Evolutionary conservation across 2,888 invertebrate genomes (phyloP).

Genomic region (Latheticus oryzae): DNA sequence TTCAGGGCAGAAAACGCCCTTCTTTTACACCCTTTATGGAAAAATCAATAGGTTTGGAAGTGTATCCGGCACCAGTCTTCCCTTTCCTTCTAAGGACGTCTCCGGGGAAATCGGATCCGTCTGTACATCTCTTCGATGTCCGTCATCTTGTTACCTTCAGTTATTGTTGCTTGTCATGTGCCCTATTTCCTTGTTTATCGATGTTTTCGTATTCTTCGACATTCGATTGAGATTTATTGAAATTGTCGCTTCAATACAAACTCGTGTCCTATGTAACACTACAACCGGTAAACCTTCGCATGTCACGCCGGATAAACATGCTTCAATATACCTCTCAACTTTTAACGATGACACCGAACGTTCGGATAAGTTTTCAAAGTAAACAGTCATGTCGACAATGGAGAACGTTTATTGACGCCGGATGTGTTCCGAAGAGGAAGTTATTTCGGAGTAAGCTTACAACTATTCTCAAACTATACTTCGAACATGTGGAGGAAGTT

Average conservation of each 20-base stretch:
- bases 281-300: slow-evolving; percentile 16
- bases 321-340: slow-evolving; percentile 14
- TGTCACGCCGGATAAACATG: slow-evolving; percentile 21
- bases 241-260: slow-evolving; percentile 18
- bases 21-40: slow-evolving; percentile 41
- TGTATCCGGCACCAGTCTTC: slow-evolving; percentile 41
- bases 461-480: too few relatives aligned
- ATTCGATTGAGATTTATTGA: slow-evolving; percentile 30
- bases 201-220: slow-evolving; percentile 40
- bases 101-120: slow-evolving; percentile 47
- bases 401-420: slow-evolving; percentile 10
- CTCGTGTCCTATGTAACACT: slow-evolving; percentile 15
- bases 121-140: slow-evolving; percentile 44
- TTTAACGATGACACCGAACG: slow-evolving; percentile 28
- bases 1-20: slow-evolving; percentile 10
- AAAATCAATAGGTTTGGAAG: slow-evolving; percentile 46
- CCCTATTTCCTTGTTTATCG: slow-evolving; percentile 39
- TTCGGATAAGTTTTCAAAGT: slow-evolving; percentile 23
- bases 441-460: too few relatives aligned
- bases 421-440: too few relatives aligned
- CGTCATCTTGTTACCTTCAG: slow-evolving; percentile 48
- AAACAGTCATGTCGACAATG: slow-evolving; percentile 18
- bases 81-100: slow-evolving; percentile 43
- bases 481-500: too few relatives aligned
- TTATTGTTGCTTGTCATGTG: slow-evolving; percentile 43